Conservation (phyloP, 2,113 vertebrate genomes). For the Syngnathus typhle region DNA sequence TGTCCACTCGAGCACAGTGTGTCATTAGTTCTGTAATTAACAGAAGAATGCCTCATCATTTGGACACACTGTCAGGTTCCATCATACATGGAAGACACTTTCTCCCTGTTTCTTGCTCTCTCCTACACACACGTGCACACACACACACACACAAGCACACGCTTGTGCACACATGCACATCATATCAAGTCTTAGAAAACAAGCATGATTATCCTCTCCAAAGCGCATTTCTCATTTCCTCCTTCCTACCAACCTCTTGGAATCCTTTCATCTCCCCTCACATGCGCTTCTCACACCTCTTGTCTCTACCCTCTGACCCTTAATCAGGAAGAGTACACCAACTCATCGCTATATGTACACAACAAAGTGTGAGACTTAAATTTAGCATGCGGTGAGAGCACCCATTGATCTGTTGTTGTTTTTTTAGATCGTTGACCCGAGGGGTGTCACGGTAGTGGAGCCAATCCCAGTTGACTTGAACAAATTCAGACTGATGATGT, state of each 20-base stretch:
- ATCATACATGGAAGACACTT: conserved; percentile 16
- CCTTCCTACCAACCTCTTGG: neutral
- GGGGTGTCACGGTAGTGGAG: neutral
- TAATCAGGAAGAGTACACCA: conserved; percentile 15
- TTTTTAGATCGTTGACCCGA: neutral
- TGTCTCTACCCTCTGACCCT: conserved; percentile 4
- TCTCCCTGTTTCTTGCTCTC: neutral
- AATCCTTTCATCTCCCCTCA: neutral
- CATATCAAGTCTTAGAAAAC: conserved; percentile 14
- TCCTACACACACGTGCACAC: neutral
- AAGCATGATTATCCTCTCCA: conserved; percentile 16
- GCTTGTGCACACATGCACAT: neutral
- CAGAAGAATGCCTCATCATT: conserved; percentile 52
- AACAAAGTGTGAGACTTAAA: conserved; percentile 9
- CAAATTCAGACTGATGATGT: neutral
- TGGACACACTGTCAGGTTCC: conserved; percentile 48
- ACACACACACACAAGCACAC: neutral
- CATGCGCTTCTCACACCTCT: neutral
- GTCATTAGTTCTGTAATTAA: conserved; percentile 70
- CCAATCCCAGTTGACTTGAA: neutral
- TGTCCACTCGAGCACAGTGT: conserved; percentile 57
- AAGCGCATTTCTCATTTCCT: conserved; percentile 22
- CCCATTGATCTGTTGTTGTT: neutral
- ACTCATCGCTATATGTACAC: conserved; percentile 6
- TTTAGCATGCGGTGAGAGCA: conserved; percentile 14